Evolutionary conservation across 2,113 vertebrate genomes (phyloP).

Genomic region (Prinia subflava): DNA sequence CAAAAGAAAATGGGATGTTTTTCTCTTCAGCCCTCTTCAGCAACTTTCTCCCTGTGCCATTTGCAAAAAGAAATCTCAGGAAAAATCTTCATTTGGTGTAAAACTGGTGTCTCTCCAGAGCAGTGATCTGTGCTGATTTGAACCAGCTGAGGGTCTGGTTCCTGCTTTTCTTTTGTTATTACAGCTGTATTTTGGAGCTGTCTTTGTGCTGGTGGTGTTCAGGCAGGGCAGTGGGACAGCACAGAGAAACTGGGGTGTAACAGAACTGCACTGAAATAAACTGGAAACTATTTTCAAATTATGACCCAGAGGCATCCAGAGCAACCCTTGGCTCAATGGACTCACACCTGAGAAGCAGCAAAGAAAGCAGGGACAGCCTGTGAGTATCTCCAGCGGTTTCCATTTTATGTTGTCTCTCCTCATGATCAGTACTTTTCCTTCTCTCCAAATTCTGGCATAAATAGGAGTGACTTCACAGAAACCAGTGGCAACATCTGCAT

Average conservation of each 20-base stretch:
- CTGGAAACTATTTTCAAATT: not conserved
- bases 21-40: not conserved
- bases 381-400: not conserved
- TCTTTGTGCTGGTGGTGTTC: not conserved
- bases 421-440: not conserved
- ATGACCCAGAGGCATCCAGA: not conserved
- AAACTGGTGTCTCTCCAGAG: not conserved
- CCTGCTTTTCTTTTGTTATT: conserved; percentile 13
- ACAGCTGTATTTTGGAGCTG: not conserved
- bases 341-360: not conserved
- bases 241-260: not conserved
- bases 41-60: not conserved
- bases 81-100: not conserved
- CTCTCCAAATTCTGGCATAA: not conserved
- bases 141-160: not conserved
- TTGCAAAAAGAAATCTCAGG: not conserved
- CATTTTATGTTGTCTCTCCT: not conserved
- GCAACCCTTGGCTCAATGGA: not conserved
- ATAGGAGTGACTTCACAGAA: not conserved
- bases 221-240: not conserved
- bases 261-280: not conserved
- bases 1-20: not conserved
- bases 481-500: not conserved
- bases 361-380: not conserved
- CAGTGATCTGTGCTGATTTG: not conserved